Conservation (phyloP, 2,113 vertebrate genomes). For the Meriones unguiculatus region DNA sequence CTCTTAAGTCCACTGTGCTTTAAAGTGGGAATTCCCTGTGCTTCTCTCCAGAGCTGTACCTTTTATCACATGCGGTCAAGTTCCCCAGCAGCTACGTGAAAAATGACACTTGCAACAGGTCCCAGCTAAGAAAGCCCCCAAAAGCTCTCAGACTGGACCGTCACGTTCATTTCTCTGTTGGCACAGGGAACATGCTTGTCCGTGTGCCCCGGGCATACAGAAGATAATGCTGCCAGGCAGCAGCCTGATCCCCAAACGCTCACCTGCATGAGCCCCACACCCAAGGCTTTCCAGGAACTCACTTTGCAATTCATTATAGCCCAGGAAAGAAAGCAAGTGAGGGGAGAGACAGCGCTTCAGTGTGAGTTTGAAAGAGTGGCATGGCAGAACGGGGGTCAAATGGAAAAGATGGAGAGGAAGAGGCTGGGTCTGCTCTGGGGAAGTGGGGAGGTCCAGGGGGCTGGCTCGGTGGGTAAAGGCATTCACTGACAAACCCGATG, state of each 20-base stretch:
- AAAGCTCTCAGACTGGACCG: too few species aligned
- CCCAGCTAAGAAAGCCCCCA: not conserved
- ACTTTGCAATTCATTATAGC: not conserved
- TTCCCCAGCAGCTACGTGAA: not conserved
- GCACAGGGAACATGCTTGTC: not conserved
- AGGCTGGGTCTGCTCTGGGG: not conserved
- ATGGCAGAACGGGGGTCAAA: not conserved
- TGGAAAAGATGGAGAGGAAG: not conserved
- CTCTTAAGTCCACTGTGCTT: not conserved
- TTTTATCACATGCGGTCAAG: not conserved
- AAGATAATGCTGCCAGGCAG: not conserved
- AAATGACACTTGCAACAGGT: not conserved
- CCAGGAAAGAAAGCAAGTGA: constrained; percentile 29
- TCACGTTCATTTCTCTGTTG: not conserved
- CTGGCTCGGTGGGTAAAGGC: too few species aligned
- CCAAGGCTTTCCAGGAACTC: not conserved
- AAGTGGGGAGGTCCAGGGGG: not conserved
- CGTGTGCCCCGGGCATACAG: not conserved
- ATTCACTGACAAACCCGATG: not conserved
- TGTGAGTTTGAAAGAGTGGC: not conserved
- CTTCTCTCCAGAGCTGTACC: not conserved
- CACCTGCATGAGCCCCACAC: not conserved
- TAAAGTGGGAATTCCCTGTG: not conserved
- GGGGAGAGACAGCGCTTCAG: not conserved
- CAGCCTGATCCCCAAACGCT: not conserved